Evolutionary conservation across 2,888 invertebrate species (phyloP).

Genomic region (Lasioglossum pauxillum): DNA sequence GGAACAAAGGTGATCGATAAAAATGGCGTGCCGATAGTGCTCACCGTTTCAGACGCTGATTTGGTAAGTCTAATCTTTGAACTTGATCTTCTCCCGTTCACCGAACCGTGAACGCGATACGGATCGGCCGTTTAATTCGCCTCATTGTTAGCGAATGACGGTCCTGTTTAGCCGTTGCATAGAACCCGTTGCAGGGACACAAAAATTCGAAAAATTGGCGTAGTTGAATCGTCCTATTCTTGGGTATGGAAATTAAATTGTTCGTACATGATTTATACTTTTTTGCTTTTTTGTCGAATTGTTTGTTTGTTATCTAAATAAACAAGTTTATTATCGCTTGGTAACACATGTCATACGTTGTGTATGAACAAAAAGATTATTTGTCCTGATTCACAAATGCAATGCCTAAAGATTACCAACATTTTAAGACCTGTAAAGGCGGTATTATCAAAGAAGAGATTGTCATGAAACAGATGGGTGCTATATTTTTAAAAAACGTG

Average conservation of each 20-base stretch:
- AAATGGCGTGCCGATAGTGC: slow-evolving; percentile 88
- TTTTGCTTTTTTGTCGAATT: too few species aligned
- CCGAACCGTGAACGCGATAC: slow-evolving; percentile 41
- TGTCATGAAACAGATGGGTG: not conserved
- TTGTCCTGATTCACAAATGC: not conserved
- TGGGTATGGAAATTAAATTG: not conserved
- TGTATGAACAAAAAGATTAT: not conserved
- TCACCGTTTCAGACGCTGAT: slow-evolving; percentile 94
- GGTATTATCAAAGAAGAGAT: not conserved
- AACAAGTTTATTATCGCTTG: too few species aligned
- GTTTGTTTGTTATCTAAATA: too few species aligned
- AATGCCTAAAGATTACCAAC: not conserved
- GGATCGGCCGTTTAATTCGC: slow-evolving; percentile 49
- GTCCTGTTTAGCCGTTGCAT: slow-evolving; percentile 1
- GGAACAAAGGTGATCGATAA: slow-evolving; percentile 92
- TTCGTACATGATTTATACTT: too few species aligned
- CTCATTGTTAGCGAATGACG: slow-evolving; percentile 33
- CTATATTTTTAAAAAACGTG: not conserved
- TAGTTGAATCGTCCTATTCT: not conserved
- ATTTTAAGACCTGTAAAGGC: not conserved
- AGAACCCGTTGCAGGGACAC: not conserved
- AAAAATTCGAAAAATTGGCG: slow-evolving; percentile 13
- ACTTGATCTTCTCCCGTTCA: slow-evolving; percentile 28
- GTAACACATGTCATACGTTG: too few species aligned
- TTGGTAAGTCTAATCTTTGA: slow-evolving; percentile 87